Base-by-base conservation (phyloP, 2,888 invertebrate genomes). In the Dicyrtoma fusca region DNA sequence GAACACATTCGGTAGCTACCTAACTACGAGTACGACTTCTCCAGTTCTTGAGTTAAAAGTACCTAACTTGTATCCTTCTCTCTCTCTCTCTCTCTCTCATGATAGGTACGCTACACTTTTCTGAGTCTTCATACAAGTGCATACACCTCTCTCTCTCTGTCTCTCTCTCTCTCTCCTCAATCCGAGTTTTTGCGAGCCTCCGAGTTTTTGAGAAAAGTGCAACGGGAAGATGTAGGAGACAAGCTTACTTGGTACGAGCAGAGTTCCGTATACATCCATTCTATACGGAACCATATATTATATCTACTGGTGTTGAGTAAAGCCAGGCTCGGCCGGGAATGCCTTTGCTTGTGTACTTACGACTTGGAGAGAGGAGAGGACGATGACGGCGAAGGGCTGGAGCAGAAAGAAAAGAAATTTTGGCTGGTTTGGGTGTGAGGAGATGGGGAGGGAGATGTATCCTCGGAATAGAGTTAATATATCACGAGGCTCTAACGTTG, bases 381-480 rank as follows among this genome's bases (percentile, higher is more conserved):
- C 64, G 64, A 64, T 47, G 64, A 64, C 47, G 64, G 49, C n/a
- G 49, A 64, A 64, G 64, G 64, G 64, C 64, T 64, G 64, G 64
- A 45, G 47, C 49, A 64, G 64, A 64, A 64, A 64, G 64, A 64
- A 64, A 64, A 64, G 64, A 64, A 64, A 64, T 64, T 64, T 64
- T 64, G 69, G 61, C 42, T 62, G 69, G 59, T 57, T 21, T 55
- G 49, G 61, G 69, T 49, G 47, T 69, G 65, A 59, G 71, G 45
- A 55, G 44, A 57, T 42, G 63, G 65, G 71, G 71, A 71, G 71
- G 66, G 66, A 71, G 71, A 71, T 71, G 71, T 71, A 69, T 64
- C 75, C 77, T 79, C 77, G 80, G 81, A 82, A 82, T 82, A 82
- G 82, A 82, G 82, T 82, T 82, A 82, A 82, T 82, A 82, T 82